Conservation (phyloP, 2,888 invertebrate species). For the Geophilus truncorum region DNA sequence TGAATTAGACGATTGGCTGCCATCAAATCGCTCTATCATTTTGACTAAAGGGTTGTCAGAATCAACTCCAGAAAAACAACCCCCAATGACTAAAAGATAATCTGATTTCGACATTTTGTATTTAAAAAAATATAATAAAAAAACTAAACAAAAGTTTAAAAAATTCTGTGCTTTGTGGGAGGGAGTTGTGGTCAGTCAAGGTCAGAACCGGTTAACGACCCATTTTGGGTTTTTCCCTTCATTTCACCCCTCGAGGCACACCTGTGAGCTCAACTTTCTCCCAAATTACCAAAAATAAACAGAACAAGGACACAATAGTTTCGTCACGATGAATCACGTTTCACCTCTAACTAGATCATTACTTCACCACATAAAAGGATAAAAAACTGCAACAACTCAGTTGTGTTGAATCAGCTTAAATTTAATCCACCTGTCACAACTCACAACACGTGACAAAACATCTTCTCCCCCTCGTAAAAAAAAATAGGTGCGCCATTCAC, state of each 20-base stretch:
- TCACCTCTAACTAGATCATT: too few species aligned
- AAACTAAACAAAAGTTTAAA: background rate
- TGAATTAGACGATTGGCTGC: too few species aligned
- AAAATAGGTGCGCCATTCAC: background rate
- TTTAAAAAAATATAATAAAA: background rate
- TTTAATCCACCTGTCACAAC: background rate
- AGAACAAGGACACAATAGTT: background rate
- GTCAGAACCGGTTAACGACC: background rate
- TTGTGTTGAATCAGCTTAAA: background rate
- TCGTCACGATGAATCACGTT: background rate
- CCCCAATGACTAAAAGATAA: too few species aligned
- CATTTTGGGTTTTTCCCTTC: background rate
- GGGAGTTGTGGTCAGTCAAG: background rate
- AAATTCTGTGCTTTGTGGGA: background rate
- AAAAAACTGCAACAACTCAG: background rate
- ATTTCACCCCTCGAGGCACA: background rate
- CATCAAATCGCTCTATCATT: too few species aligned
- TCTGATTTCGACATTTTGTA: too few species aligned
- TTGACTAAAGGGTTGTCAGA: background rate
- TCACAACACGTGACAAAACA: background rate
- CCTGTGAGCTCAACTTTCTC: background rate
- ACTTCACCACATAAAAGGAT: background rate
- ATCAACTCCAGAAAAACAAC: background rate
- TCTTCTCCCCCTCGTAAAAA: background rate
- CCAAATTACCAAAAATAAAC: background rate